Percentiles rank a stretch among this genome's conserved stretches.
These are phyloP conservation scores for Aphrophora alni DNA, from an alignment of 2,888 invertebrate species.

Conservation along the genomic window DNA sequence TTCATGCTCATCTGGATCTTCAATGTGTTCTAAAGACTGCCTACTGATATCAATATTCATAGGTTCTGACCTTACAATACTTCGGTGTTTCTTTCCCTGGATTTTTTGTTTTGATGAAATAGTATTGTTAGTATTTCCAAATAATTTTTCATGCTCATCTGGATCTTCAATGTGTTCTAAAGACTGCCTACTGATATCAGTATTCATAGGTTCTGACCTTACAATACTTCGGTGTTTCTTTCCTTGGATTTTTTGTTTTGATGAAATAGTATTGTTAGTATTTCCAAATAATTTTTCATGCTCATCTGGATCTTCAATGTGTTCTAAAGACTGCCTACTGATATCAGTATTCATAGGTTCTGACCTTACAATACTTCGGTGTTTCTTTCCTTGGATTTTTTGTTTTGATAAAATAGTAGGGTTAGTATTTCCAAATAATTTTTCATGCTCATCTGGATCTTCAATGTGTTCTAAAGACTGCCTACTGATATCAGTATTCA, in stretches of 20 bases:
- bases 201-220: too few relatives aligned
- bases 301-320: not conserved
- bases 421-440: not conserved
- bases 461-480: not conserved
- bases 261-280: not conserved
- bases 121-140: too few relatives aligned
- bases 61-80: too few relatives aligned
- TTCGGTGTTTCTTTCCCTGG: too few relatives aligned
- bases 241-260: not conserved
- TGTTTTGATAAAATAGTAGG: not conserved
- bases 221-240: not conserved
- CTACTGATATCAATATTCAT: too few relatives aligned
- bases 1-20: too few relatives aligned
- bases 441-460: not conserved
- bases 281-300: not conserved
- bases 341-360: not conserved
- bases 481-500: not conserved
- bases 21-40: too few relatives aligned
- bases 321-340: not conserved
- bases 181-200: too few relatives aligned
- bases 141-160: too few relatives aligned
- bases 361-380: not conserved
- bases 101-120: too few relatives aligned
- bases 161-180: too few relatives aligned
- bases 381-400: not conserved